These are phyloP conservation scores for Antennarius striatus DNA, from an alignment of 2,113 vertebrate genomes.

Conservation along the genomic window DNA sequence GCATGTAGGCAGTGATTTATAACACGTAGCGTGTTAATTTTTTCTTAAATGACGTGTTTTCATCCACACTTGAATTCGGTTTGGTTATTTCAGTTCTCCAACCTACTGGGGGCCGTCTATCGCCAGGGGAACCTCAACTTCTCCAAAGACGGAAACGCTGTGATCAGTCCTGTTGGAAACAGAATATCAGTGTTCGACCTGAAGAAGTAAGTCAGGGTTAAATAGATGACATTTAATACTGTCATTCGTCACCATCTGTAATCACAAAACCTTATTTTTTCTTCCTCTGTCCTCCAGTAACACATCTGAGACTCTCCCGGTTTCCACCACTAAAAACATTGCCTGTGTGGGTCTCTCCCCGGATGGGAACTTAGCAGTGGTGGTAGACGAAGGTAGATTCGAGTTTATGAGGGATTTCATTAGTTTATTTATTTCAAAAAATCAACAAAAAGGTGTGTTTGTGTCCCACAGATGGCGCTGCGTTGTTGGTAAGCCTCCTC, in stretches of 20 bases:
- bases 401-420: not conserved
- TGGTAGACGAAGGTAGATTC: conserved; percentile 90
- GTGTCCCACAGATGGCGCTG: conserved; percentile 84
- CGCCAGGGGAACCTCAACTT: conserved; percentile 91
- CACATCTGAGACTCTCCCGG: conserved; percentile 88
- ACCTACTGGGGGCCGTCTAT: conserved; percentile 92
- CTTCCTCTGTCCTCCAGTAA: conserved; percentile 78
- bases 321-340: conserved; percentile 89
- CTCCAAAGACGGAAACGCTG: conserved; percentile 86
- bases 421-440: too few relatives aligned
- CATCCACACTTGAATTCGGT: not conserved
- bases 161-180: conserved; percentile 95
- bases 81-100: conserved; percentile 85
- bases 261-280: not conserved
- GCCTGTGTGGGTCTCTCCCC: conserved; percentile 90
- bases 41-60: rapidly evolving
- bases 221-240: not conserved
- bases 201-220: conserved; percentile 83
- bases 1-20: rapidly evolving
- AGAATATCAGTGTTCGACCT: conserved; percentile 91
- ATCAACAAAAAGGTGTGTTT: not conserved
- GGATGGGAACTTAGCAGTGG: conserved; percentile 86
- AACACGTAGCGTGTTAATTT: rapidly evolving
- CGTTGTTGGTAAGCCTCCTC: conserved; percentile 88
- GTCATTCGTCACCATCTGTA: too few relatives aligned